phyloP scores from a whole-genome alignment of 2,113 vertebrate species.

The Halichoeres trimaculatus region DNA sequence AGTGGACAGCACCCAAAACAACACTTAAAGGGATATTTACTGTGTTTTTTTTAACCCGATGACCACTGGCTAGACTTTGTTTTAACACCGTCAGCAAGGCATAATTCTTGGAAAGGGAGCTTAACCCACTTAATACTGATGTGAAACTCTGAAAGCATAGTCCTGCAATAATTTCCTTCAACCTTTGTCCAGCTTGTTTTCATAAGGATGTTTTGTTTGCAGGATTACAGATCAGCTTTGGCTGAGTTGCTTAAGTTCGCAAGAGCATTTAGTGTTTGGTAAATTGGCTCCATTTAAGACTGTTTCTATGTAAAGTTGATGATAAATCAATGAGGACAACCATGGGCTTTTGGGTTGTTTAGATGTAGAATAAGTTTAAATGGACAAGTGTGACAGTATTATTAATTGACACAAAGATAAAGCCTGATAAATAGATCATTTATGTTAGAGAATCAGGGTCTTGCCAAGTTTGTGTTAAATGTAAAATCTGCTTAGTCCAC shows the following conservation, averaged over 20 bases:
- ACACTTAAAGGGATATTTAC: background rate
- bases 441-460: background rate
- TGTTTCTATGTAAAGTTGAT: constrained; percentile 1
- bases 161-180: constrained; percentile 1
- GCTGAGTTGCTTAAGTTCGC: constrained; percentile 48
- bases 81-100: background rate
- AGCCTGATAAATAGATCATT: background rate
- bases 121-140: background rate
- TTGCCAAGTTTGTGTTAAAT: background rate
- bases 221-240: constrained; percentile 12
- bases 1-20: background rate
- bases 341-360: constrained; percentile 63
- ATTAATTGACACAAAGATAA: constrained; percentile 4
- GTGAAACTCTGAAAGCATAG: background rate
- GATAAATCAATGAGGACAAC: constrained; percentile 72
- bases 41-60: background rate
- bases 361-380: constrained; percentile 57
- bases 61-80: background rate
- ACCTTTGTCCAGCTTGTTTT: constrained; percentile 36
- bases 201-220: constrained; percentile 6
- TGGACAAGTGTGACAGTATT: constrained; percentile 54
- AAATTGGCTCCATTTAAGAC: constrained; percentile 64
- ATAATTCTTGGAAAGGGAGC: background rate
- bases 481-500: background rate
- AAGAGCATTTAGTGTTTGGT: constrained; percentile 57